These are phyloP conservation scores for Molorchus minor DNA, from an alignment of 2,888 invertebrate species.

Conservation along the genomic window DNA sequence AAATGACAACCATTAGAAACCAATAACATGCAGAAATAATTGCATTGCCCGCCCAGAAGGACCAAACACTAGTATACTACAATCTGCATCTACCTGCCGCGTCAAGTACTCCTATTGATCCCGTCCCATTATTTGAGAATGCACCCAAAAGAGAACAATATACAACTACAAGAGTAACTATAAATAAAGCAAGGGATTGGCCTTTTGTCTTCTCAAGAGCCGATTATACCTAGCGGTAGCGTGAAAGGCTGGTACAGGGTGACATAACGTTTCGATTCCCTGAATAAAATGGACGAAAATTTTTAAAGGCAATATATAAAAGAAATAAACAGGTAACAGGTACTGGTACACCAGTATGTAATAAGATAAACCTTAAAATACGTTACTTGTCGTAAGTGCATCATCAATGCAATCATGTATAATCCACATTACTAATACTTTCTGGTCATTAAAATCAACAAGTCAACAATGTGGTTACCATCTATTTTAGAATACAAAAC, in stretches of 20 bases:
- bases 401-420: no score
- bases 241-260: constrained; percentile 30
- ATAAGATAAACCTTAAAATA: no score
- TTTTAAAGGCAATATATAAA: no score
- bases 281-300: no score
- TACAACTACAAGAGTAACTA: constrained; percentile 28
- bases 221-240: constrained; percentile 33
- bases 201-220: constrained; percentile 35
- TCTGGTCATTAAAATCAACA: no score
- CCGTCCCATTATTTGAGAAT: constrained; percentile 32
- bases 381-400: no score
- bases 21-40: constrained; percentile 6
- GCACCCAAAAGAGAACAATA: constrained; percentile 22
- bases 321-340: no score
- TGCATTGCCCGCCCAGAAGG: neutral
- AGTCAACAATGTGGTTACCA: no score
- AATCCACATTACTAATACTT: no score
- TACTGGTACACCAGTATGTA: no score
- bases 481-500: no score
- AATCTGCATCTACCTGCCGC: constrained; percentile 15
- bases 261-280: no score
- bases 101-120: constrained; percentile 32
- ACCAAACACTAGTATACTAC: neutral
- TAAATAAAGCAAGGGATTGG: constrained; percentile 30
- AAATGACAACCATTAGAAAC: neutral